Base-by-base conservation (phyloP, 1,140 invertebrate genomes). In the Sycophila sp. region DNA sequence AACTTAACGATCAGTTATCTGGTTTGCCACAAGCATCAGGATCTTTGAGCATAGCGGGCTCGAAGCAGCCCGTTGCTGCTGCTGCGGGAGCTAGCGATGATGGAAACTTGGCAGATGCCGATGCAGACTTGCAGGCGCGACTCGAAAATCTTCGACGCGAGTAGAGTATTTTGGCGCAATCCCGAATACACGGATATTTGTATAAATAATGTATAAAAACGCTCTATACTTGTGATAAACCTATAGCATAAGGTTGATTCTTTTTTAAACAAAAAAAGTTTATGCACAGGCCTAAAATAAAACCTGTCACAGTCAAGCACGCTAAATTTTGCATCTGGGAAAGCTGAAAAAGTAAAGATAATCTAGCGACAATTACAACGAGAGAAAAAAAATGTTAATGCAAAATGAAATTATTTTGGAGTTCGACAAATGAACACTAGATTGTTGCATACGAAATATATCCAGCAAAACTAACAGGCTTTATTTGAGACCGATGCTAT, bases 91-190 rank as follows among this genome's bases (percentile, higher is more conserved):
- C 83, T 7, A 87, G 85, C 4, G 87, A 87, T 5, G 84, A 83
- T 15, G 88, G 89, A 22, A 90, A 89, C 69, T 84, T 92, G 34
- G 89, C 89, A 7, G 96, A 98, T 87, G 95, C 96, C 5, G 97
- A 98, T 88, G 96, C 96, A 26, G 96, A 98, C 87, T 87, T 99
- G 58, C 96, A 98, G 87, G 96, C 96, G 6, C 88, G 97, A 74
- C 88, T 99, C 71, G 96, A 98, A 85, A 98, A 98, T 86, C 87
- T 98, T 70, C 89, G 96, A 75, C 89, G 96, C 73, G 95, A 98
- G 88, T 98, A 90, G 90, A 76, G 64, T 67, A 47, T 26, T 53
- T 60, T 59, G 47, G 51, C 17, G 60, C 6, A 51, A n/a, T 38
- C 62, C 19, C 15, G 47, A 38, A 17, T 26, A 19, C 60, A 56